Percentiles rank a stretch among this genome's conserved stretches.
phyloP scores from a whole-genome alignment of 2,797 vertebrate genomes.

The Jordanella pulchra region DNA sequence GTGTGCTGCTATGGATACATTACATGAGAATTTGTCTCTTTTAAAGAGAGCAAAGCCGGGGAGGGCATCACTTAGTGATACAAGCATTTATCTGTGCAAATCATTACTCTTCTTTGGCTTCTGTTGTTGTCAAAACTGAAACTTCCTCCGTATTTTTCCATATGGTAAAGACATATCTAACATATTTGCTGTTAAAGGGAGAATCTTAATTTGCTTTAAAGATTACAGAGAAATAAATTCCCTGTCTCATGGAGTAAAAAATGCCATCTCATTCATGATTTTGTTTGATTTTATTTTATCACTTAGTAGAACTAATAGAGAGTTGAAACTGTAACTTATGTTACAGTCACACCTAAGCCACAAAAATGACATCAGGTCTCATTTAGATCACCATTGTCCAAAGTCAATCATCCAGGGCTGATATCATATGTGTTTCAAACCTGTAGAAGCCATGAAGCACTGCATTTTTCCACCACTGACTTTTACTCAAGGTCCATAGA shows the following conservation, averaged over 20 bases:
- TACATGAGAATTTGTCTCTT: slow-evolving; percentile 81
- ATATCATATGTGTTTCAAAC: not conserved
- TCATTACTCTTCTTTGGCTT: slow-evolving; percentile 62
- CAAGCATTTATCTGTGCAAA: slow-evolving; percentile 69
- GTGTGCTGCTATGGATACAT: slow-evolving; percentile 75
- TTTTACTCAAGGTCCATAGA: too few species aligned
- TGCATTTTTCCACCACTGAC: too few species aligned
- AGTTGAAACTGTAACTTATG: not conserved
- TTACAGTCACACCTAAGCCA: not conserved
- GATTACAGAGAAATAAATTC: slow-evolving; percentile 13
- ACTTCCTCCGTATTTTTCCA: slow-evolving; percentile 17
- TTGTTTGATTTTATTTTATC: not conserved
- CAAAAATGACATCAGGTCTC: not conserved
- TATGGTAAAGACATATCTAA: slow-evolving; percentile 6
- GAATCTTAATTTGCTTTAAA: slow-evolving; percentile 9
- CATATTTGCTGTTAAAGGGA: slow-evolving; percentile 6
- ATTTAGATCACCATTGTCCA: not conserved
- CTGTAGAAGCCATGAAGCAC: too few species aligned
- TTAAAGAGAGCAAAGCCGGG: slow-evolving; percentile 69
- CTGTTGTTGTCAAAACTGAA: slow-evolving; percentile 49
- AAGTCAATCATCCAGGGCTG: not conserved
- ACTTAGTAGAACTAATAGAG: not conserved
- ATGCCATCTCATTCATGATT: slow-evolving; percentile 7
- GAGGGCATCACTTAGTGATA: slow-evolving; percentile 70
- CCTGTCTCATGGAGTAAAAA: slow-evolving; percentile 1